Percentiles rank a stretch among this genome's conserved stretches.
These are phyloP conservation scores for Centropus bengalensis DNA, from an alignment of 2,113 vertebrate species.

Conservation along the genomic window DNA sequence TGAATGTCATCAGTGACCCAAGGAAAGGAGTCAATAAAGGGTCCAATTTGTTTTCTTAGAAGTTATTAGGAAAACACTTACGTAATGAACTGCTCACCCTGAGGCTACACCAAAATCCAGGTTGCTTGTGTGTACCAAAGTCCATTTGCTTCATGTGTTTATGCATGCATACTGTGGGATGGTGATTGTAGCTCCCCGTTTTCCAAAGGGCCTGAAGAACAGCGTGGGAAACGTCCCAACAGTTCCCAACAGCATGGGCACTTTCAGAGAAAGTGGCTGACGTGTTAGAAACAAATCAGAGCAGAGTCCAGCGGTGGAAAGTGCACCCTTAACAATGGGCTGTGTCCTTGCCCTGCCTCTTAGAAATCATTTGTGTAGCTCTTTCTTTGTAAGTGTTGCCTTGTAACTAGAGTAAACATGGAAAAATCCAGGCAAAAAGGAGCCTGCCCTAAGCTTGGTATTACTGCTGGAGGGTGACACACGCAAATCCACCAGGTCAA, in stretches of 20 bases:
- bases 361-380: background rate
- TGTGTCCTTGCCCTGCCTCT: background rate
- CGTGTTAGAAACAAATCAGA: background rate
- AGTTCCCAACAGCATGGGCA: background rate
- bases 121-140: background rate
- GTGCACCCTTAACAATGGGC: background rate
- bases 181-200: background rate
- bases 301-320: background rate
- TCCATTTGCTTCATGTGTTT: background rate
- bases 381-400: background rate
- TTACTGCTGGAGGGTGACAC: background rate
- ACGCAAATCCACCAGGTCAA: background rate
- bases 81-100: background rate
- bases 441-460: background rate
- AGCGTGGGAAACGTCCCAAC: background rate
- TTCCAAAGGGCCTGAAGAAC: background rate
- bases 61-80: background rate
- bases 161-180: accelerated
- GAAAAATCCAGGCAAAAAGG: background rate
- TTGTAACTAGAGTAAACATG: conserved; percentile 36
- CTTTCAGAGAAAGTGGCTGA: background rate
- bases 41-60: background rate
- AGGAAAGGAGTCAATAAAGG: accelerated
- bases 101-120: background rate
- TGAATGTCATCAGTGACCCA: background rate